A percentile compares a stretch with the other conserved stretches of the same genome.
phyloP scores from a whole-genome alignment of 2,113 vertebrate genomes.

The Salvelinus alpinus region DNA sequence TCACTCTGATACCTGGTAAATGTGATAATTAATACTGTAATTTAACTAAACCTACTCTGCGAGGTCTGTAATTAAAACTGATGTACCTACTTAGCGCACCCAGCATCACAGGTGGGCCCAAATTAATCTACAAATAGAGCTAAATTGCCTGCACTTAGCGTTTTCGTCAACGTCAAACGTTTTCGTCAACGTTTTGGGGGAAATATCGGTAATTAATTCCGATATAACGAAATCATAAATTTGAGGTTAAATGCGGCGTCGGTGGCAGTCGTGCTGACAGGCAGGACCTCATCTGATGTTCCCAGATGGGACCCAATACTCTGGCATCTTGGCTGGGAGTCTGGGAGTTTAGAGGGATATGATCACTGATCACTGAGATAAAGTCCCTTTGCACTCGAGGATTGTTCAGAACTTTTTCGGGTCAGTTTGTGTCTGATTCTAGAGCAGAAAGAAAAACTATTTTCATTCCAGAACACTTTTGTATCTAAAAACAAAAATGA shows the following conservation, averaged over 20 bases:
- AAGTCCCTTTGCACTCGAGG: too few species aligned
- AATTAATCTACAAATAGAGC: constrained; percentile 99
- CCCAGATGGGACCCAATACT: constrained; percentile 75
- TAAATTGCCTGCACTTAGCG: constrained; percentile 98
- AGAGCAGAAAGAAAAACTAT: not conserved
- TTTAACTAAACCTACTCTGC: constrained; percentile 91
- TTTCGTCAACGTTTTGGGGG: constrained; percentile 86
- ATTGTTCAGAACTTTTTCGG: not conserved
- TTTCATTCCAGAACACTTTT: too few species aligned
- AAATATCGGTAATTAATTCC: constrained; percentile 80
- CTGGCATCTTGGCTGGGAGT: constrained; percentile 47
- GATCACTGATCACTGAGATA: not conserved
- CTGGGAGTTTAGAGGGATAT: constrained; percentile 32
- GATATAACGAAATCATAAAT: constrained; percentile 82
- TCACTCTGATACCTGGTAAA: constrained; percentile 79
- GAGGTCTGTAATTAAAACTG: constrained; percentile 99
- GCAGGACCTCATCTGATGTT: constrained; percentile 63
- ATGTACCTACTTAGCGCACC: constrained; percentile 99
- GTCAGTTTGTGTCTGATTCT: constrained; percentile 26
- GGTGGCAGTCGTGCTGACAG: constrained; percentile 69
- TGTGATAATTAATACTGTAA: constrained; percentile 92
- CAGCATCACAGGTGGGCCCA: constrained; percentile 99
- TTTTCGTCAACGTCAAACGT: constrained; percentile 93
- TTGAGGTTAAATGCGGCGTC: constrained; percentile 76
- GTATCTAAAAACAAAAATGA: not conserved